phyloP scores from a whole-genome alignment of 2,113 vertebrate genomes.

The Etheostoma spectabile region DNA sequence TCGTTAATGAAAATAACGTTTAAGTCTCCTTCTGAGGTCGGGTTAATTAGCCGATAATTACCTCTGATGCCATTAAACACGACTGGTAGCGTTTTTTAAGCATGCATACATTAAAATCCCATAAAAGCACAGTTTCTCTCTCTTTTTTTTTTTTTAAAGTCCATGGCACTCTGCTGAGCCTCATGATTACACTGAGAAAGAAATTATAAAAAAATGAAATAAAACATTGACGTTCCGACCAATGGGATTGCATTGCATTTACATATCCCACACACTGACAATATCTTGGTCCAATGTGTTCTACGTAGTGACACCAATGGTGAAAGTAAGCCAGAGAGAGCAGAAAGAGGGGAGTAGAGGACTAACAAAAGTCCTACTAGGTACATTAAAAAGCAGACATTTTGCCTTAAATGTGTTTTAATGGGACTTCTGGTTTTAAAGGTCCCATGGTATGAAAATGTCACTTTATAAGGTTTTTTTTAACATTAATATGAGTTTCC shows the following conservation, averaged over 20 bases:
- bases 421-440: not conserved
- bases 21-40: constrained; percentile 49
- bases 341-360: not conserved
- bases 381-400: not conserved
- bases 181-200: constrained; percentile 62
- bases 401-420: not conserved
- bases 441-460: too few species aligned
- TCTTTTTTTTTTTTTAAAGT: constrained; percentile 28
- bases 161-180: constrained; percentile 77
- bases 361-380: too few species aligned
- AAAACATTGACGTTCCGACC: constrained; percentile 35
- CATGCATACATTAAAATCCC: constrained; percentile 63
- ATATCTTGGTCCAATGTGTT: constrained; percentile 65
- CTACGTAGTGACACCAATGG: constrained; percentile 51
- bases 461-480: too few species aligned
- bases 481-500: too few species aligned
- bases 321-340: constrained; percentile 47
- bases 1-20: constrained; percentile 59
- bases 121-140: constrained; percentile 36
- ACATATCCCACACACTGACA: constrained; percentile 43
- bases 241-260: constrained; percentile 32
- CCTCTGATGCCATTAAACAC: constrained; percentile 13
- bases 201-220: constrained; percentile 31
- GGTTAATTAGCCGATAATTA: constrained; percentile 52
- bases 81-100: constrained; percentile 36